Conservation (phyloP, 2,113 vertebrate genomes). For the Cervus canadensis region DNA sequence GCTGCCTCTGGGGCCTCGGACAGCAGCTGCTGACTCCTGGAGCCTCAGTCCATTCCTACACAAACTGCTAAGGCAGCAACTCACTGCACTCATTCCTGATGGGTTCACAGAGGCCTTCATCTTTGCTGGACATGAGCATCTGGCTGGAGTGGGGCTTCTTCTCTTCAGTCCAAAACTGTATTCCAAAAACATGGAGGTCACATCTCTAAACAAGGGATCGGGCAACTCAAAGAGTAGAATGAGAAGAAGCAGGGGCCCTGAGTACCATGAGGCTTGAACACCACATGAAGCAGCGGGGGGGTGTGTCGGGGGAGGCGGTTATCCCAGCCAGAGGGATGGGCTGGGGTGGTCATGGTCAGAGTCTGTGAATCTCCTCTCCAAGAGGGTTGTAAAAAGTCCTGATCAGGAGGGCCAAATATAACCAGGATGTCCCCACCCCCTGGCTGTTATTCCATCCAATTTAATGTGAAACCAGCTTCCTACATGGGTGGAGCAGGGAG, state of each 20-base stretch:
- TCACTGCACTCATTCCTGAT: neutral
- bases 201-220: rapidly evolving
- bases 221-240: neutral
- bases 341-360: rapidly evolving
- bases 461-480: neutral
- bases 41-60: neutral
- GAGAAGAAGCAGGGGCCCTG: neutral
- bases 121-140: neutral
- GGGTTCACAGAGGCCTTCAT: rapidly evolving
- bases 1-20: neutral
- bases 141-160: neutral
- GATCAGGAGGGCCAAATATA: neutral
- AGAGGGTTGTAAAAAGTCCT: neutral
- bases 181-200: neutral
- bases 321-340: neutral
- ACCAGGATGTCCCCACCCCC: rapidly evolving
- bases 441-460: neutral
- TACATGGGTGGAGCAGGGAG: rapidly evolving
- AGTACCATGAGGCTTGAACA: rapidly evolving
- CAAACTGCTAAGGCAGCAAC: neutral
- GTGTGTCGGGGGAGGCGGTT: neutral
- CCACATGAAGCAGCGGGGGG: neutral
- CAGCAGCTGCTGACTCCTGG: neutral
- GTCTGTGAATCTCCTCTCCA: neutral
- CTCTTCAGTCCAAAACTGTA: neutral